Evolutionary conservation across 2,888 invertebrate genomes (phyloP), one percentile per base, ranked within the genome.

Genomic region (Arctia plantaginis): DNA sequence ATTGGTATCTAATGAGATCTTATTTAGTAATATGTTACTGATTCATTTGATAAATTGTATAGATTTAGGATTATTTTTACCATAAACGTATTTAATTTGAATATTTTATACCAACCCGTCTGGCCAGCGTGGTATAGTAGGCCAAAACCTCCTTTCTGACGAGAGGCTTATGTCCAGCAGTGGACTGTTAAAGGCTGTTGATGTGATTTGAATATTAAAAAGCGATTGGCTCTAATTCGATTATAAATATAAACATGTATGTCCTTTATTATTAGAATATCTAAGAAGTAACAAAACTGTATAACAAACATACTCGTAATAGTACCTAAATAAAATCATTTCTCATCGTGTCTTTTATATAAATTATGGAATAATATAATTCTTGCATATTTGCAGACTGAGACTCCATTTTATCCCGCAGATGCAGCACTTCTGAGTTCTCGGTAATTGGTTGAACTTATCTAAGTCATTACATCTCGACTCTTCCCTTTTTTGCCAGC

Each of bases 401-500:
- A 82, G 88, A 91, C 91, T 91, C 92, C 91, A 92, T 94, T 95
- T 92, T 92, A 92, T 93, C 90, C 90, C 85, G 94, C 93, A 92
- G 89, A 95, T 93, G 93, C 94, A 93, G 95, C 95, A 93, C 89
- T 93, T 91, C 90, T 90, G 88, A 89, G 89, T 89, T 87, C 89
- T 89, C 91, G 86, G 95, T 95, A 95, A 95, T 95, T 95, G 95
- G 94, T 94, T 92, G 90, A 92, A 94, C 91, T 93, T 95, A 95
- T 95, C 95, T 94, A 89, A 91, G 90, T 94, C 95, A 95, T 95
- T 95, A 95, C 94, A 95, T 95, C 95, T 93, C 91, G 91, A 91
- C 90, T 93, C 88, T 92, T 91, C 90, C 90, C 90, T 92, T 93
- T 92, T 93, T 92, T 90, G 88, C 90, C 80, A 85, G 87, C 87